Conservation (phyloP, 2,888 invertebrate genomes). For the Aethes cnicana region DNA sequence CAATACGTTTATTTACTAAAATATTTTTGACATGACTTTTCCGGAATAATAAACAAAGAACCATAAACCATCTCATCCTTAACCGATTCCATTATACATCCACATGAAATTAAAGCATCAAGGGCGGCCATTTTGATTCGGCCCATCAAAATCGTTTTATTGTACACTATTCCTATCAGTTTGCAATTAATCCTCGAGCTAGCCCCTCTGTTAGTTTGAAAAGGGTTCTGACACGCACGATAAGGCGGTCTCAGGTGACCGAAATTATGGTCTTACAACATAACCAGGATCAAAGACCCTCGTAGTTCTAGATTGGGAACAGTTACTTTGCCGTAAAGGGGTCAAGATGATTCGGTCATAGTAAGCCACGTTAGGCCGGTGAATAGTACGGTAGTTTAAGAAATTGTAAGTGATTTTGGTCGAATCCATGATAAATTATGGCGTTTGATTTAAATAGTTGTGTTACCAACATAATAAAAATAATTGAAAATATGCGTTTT, state of each 20-base stretch:
- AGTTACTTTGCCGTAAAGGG: too few relatives aligned
- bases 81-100: too few relatives aligned
- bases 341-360: background rate
- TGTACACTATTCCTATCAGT: slow-evolving; percentile 26
- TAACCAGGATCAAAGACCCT: background rate
- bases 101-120: too few relatives aligned
- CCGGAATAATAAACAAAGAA: too few relatives aligned
- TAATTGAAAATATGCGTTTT: too few relatives aligned
- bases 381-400: slow-evolving; percentile 9
- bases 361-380: slow-evolving; percentile 6
- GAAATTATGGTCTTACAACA: slow-evolving; percentile 25
- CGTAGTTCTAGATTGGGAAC: too few relatives aligned
- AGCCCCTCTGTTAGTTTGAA: slow-evolving; percentile 22
- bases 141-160: slow-evolving; percentile 23
- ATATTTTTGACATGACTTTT: too few relatives aligned
- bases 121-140: slow-evolving; percentile 13
- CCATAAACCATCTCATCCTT: too few relatives aligned
- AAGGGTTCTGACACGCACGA: slow-evolving; percentile 27
- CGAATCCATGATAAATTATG: slow-evolving; percentile 9
- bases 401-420: slow-evolving; percentile 20
- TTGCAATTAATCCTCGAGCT: slow-evolving; percentile 21
- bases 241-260: slow-evolving; percentile 28
- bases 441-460: background rate
- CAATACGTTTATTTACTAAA: too few relatives aligned
- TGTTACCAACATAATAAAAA: background rate